Evolutionary conservation across 2,888 invertebrate genomes (phyloP), one percentile per base, ranked within the genome.

Genomic region (Melanchra persicariae): DNA sequence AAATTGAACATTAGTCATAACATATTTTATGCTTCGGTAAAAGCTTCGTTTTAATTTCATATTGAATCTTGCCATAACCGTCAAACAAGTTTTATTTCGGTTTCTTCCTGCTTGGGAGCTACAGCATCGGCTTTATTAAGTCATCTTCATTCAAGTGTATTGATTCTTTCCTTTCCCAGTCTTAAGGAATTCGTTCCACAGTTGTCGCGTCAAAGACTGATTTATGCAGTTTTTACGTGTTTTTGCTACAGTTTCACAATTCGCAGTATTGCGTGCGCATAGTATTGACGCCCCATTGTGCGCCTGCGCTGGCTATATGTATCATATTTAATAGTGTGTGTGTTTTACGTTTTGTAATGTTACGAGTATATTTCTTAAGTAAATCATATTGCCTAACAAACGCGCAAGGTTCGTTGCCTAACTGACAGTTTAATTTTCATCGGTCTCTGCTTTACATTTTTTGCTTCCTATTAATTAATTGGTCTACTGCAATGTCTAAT

Each of bases 281-380:
- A 78, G 70, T 83, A 83, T 79, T 78, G 83, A 84, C 75, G 83
- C 76, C 77, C 83, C 85, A 86, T 87, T 87, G 85, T 87, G 71
- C 74, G 57, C 63, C 60, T 84, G 70, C 70, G 47, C 66, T 61
- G 54, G 66, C 70, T 77, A 77, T 74, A 85, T 82, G 78, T 83
- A 84, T 87, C 74, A 87, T 77, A 72, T 84, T 80, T 78, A 83
- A 79, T 74, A 81, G 62, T 68, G 67, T 71, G 70, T 76, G 74
- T 84, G 78, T 67, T 83, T 81, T 84, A 71, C 61, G 74, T 86
- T 85, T 85, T 77, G 79, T 79, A 87, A 87, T 74, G 73, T 64
- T 73, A 73, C 66, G 24, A 70, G 63, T 75, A 70, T 83, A 74
- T 81, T 85, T 85, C 82, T 85, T 62, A 79, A 85, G 85, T 84